Conservation (phyloP, 1,140 invertebrate genomes). For the Papilio helenus region DNA sequence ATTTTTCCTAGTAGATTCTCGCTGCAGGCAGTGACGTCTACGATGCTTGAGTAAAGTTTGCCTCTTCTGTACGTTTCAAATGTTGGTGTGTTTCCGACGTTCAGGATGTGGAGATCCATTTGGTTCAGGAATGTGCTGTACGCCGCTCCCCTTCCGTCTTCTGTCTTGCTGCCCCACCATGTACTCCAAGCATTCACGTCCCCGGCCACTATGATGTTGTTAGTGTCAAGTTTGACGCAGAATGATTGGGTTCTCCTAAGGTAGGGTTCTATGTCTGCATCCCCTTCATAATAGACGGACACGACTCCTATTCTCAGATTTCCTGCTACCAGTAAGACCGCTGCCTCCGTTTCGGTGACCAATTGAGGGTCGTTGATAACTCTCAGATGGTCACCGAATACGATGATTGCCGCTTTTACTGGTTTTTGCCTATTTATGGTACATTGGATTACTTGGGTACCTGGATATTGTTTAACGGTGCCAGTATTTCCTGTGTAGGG, state of each 20-base stretch:
- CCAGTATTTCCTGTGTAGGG: constrained; percentile 8
- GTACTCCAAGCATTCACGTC: constrained; percentile 58
- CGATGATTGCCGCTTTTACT: too few species aligned
- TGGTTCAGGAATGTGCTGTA: constrained; percentile 42
- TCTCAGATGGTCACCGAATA: constrained; percentile 27
- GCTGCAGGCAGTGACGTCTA: constrained; percentile 43
- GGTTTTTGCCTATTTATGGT: constrained; percentile 43
- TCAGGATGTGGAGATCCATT: constrained; percentile 48
- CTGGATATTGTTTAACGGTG: constrained; percentile 38
- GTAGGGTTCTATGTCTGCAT: constrained; percentile 32
- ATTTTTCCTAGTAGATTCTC: constrained; percentile 34
- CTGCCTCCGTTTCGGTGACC: too few species aligned
- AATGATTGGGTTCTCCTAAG: constrained; percentile 41
- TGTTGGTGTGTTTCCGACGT: constrained; percentile 44
- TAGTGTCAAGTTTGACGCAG: constrained; percentile 27
- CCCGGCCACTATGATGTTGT: constrained; percentile 47
- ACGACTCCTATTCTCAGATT: constrained; percentile 11
- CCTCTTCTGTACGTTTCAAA: constrained; percentile 44
- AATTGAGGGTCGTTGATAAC: constrained; percentile 50
- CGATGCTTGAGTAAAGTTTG: constrained; percentile 38
- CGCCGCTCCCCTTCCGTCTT: constrained; percentile 46
- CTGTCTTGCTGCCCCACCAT: constrained; percentile 55
- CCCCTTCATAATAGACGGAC: constrained; percentile 43
- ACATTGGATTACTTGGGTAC: constrained; percentile 49
- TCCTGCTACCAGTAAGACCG: too few species aligned